phyloP scores from a whole-genome alignment of 1,140 invertebrate species.

The Eumeta japonica region DNA sequence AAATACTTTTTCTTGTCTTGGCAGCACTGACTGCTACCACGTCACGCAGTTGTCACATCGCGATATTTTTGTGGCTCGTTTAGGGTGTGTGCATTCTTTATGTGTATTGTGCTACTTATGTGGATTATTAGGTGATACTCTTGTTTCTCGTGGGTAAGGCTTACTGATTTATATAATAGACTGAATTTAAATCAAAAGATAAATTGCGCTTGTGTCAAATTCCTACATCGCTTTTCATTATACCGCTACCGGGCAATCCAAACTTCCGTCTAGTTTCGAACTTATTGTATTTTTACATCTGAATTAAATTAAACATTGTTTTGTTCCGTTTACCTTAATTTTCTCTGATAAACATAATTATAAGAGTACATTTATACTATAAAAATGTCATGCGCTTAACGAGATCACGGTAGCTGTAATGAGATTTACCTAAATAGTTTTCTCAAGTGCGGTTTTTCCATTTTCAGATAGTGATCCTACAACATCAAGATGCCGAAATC shows the following conservation, averaged over 20 bases:
- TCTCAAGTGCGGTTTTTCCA: conserved; percentile 22
- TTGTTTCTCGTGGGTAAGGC: conserved; percentile 51
- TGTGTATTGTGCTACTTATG: conserved; percentile 57
- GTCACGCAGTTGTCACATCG: conserved; percentile 45
- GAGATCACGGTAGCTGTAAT: not conserved
- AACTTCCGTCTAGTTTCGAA: no score
- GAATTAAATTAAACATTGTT: not conserved
- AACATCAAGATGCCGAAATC: conserved; percentile 54
- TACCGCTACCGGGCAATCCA: no score
- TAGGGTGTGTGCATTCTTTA: conserved; percentile 56
- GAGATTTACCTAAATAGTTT: conserved; percentile 2
- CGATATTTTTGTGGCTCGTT: conserved; percentile 55
- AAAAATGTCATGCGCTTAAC: not conserved
- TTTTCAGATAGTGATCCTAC: conserved; percentile 49
- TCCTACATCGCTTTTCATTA: not conserved
- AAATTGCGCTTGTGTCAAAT: not conserved
- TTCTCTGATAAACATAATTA: not conserved
- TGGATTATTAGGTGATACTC: conserved; percentile 56
- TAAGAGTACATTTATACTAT: not conserved
- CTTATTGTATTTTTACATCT: no score
- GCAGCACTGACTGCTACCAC: conserved; percentile 41
- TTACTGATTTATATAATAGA: conserved; percentile 8
- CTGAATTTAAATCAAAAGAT: not conserved
- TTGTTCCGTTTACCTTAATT: not conserved
- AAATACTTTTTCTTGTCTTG: conserved; percentile 1